Conservation (phyloP, 1,140 invertebrate genomes). For the Listronotus oregonensis region DNA sequence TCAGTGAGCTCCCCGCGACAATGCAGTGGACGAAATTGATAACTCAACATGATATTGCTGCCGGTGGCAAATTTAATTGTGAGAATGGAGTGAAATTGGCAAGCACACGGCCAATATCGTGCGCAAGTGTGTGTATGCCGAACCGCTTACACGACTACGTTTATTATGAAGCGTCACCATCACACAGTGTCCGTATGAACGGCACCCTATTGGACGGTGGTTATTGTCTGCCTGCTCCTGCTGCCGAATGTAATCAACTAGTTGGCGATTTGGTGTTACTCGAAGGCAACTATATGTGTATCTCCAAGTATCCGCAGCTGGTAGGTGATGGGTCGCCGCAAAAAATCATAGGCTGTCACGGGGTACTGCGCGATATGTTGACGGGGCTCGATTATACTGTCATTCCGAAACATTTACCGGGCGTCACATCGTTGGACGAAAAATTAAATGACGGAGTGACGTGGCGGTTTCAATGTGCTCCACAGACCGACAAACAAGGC, state of each 20-base stretch:
- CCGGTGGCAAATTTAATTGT: not conserved
- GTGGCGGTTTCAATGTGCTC: not conserved
- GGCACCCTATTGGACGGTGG: constrained; percentile 1
- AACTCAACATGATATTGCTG: too few species aligned
- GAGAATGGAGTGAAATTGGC: constrained; percentile 1
- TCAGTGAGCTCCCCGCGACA: too few species aligned
- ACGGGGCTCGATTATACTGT: not conserved
- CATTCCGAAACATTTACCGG: constrained; percentile 1
- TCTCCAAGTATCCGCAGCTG: not conserved
- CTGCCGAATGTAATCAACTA: constrained; percentile 1
- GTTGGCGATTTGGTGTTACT: constrained; percentile 1
- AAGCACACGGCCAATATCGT: constrained; percentile 1
- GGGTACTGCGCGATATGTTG: constrained; percentile 1
- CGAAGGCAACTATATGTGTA: constrained; percentile 1
- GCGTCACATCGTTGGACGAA: constrained; percentile 1
- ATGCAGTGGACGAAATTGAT: too few species aligned
- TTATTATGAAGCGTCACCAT: constrained; percentile 1
- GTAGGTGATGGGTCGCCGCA: constrained; percentile 38
- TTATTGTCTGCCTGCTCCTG: constrained; percentile 1
- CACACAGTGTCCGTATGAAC: not conserved
- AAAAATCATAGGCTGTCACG: constrained; percentile 53
- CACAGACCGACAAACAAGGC: constrained; percentile 1
- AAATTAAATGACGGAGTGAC: constrained; percentile 1
- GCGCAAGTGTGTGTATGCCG: not conserved
- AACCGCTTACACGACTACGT: constrained; percentile 1